Evolutionary conservation across 2,113 vertebrate genomes (phyloP).

Genomic region (Buteo buteo): DNA sequence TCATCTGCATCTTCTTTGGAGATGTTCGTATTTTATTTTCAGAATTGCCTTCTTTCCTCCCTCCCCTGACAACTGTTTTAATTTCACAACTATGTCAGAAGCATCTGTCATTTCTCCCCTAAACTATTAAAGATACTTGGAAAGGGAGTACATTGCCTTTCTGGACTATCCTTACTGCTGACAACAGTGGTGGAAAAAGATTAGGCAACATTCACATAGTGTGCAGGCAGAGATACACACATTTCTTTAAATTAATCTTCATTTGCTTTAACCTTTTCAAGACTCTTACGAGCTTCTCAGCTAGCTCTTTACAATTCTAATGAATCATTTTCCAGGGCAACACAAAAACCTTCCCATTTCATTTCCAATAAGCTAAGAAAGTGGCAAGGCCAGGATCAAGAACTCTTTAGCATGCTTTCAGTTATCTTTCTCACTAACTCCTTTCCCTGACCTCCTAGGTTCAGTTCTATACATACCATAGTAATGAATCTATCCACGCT

Average conservation of each 20-base stretch:
- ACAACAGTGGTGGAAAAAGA: background rate
- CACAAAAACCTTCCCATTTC: background rate
- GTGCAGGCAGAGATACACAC: background rate
- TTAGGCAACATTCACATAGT: background rate
- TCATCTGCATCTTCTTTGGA: background rate
- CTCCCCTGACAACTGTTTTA: background rate
- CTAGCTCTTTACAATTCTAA: background rate
- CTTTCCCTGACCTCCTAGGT: background rate
- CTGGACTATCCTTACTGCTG: background rate
- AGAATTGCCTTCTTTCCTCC: background rate
- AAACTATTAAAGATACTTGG: background rate
- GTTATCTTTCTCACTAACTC: background rate
- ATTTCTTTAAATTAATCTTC: background rate
- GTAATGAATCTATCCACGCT: background rate
- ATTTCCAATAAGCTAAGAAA: background rate
- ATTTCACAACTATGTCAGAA: background rate
- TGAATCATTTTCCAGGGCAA: background rate
- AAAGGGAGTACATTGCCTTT: background rate
- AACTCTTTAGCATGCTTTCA: background rate
- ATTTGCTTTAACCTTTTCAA: conserved; percentile 21
- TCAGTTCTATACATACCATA: background rate
- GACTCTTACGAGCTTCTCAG: background rate
- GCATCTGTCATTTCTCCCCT: background rate
- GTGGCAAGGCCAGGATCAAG: background rate
- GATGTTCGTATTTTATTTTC: background rate